A percentile compares a stretch with the other conserved stretches of the same genome.
These are phyloP conservation scores for Heliangelus exortis DNA, from an alignment of 2,797 vertebrate genomes.

Conservation along the genomic window DNA sequence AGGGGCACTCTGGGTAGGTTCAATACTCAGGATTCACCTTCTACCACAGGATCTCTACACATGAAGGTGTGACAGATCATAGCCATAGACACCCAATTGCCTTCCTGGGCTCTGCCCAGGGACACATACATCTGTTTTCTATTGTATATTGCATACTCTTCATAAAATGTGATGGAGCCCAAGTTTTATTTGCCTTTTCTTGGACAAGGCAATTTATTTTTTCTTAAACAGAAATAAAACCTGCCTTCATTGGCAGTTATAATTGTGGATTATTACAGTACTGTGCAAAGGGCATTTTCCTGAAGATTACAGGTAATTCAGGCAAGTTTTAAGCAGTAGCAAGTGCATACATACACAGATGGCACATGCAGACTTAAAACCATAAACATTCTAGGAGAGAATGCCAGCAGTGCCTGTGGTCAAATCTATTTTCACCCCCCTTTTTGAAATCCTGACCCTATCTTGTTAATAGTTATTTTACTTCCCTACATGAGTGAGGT, in stretches of 20 bases:
- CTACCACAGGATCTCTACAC: neutral
- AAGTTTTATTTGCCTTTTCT: neutral
- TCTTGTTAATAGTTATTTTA: neutral
- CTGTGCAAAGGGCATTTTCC: neutral
- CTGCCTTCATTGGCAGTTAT: neutral
- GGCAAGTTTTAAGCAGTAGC: neutral
- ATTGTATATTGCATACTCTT: neutral
- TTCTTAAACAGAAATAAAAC: neutral
- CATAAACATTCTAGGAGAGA: neutral
- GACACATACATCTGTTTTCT: neutral
- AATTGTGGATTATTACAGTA: neutral
- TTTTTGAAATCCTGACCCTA: accelerated
- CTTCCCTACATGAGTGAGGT: neutral
- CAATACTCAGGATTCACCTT: neutral
- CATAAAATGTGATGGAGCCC: neutral
- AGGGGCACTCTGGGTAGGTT: accelerated
- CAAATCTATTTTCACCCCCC: neutral
- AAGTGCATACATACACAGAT: neutral
- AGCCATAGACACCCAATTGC: neutral
- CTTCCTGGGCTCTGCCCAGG: neutral
- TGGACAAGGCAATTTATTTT: neutral
- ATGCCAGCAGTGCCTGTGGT: neutral
- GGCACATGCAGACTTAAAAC: neutral
- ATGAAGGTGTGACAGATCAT: neutral
- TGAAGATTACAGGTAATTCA: neutral